Evolutionary conservation across 1,140 invertebrate genomes (phyloP).

Genomic region (Yoshiicerus persimilis): DNA sequence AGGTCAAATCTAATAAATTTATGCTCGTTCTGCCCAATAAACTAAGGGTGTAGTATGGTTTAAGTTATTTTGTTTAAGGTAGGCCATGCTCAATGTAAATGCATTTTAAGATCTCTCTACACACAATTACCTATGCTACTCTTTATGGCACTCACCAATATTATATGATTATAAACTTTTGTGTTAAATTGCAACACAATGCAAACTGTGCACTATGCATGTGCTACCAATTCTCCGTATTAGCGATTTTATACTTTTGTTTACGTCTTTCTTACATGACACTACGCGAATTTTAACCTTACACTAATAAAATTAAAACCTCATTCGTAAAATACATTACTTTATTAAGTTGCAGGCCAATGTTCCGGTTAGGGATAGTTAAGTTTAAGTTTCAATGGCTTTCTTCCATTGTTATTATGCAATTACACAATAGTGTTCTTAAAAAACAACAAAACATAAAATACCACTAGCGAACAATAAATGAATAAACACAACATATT

Average conservation of each 20-base stretch:
- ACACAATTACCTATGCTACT: background rate
- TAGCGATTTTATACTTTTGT: background rate
- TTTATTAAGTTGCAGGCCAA: background rate
- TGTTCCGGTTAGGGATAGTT: background rate
- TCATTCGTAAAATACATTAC: background rate
- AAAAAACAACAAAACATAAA: background rate
- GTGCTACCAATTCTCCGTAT: background rate
- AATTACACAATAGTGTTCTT: background rate
- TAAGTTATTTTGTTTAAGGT: background rate
- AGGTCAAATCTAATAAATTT: conserved; percentile 18
- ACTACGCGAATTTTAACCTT: background rate
- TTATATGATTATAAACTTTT: background rate
- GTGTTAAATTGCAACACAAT: background rate
- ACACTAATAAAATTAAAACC: background rate
- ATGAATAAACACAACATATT: background rate
- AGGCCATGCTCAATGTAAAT: no score
- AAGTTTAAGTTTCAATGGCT: background rate
- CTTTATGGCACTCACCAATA: background rate
- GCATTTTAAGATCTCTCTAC: background rate
- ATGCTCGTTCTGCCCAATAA: conserved; percentile 16
- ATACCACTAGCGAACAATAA: background rate
- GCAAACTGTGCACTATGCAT: no score
- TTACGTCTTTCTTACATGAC: background rate
- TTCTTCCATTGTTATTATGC: background rate
- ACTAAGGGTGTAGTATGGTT: background rate